These are phyloP conservation scores for Lissonota sp. DNA, from an alignment of 2,888 invertebrate species.

Conservation along the genomic window DNA sequence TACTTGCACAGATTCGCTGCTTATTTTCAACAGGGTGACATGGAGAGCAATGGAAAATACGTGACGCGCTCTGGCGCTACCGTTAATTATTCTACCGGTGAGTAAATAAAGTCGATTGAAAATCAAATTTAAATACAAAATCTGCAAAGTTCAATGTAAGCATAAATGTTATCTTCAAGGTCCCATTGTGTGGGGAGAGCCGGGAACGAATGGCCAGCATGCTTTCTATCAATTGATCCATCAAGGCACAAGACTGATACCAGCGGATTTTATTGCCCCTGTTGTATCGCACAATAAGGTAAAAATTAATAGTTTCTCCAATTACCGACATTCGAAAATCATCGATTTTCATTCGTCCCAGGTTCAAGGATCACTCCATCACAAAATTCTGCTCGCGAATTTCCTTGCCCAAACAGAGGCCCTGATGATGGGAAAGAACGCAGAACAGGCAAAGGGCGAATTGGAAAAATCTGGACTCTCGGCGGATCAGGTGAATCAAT, in stretches of 20 bases:
- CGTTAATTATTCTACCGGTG: constrained; percentile 85
- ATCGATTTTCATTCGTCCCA: constrained; percentile 54
- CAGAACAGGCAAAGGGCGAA: constrained; percentile 90
- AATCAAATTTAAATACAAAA: background rate
- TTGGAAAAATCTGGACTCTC: constrained; percentile 91
- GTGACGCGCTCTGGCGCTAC: constrained; percentile 89
- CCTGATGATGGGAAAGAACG: constrained; percentile 93
- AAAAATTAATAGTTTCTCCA: constrained; percentile 12
- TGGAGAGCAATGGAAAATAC: constrained; percentile 99
- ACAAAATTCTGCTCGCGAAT: constrained; percentile 97
- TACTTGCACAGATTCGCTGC: constrained; percentile 99
- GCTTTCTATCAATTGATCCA: constrained; percentile 99
- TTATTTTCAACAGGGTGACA: constrained; percentile 99
- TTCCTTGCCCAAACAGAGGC: constrained; percentile 99
- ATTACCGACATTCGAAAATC: background rate
- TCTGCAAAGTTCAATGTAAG: background rate
- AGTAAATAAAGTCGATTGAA: constrained; percentile 16
- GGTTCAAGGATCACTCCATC: constrained; percentile 91
- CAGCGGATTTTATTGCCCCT: constrained; percentile 98
- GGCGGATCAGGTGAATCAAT: constrained; percentile 89
- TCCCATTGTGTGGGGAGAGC: constrained; percentile 94
- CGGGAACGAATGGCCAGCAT: constrained; percentile 99
- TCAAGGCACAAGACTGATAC: constrained; percentile 96
- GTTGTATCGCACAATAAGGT: constrained; percentile 93
- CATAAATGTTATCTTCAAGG: constrained; percentile 69